Evolutionary conservation across 2,797 vertebrate genomes (phyloP).

Genomic region (Varecia variegata): DNA sequence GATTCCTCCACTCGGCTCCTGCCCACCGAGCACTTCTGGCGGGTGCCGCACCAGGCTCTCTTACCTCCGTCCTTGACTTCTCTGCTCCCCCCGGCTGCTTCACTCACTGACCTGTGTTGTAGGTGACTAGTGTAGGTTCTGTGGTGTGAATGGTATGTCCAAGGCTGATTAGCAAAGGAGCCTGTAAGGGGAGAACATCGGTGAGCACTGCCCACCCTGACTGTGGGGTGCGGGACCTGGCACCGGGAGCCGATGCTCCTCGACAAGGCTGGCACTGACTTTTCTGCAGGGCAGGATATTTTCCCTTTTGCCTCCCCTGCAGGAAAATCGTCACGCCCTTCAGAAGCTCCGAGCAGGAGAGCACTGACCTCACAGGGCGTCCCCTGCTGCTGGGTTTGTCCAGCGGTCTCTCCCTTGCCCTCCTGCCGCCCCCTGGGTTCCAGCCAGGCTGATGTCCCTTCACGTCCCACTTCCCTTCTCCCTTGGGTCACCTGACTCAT

Average conservation of each 20-base stretch:
- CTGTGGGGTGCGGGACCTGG: rapidly evolving
- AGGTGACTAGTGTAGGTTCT: not conserved
- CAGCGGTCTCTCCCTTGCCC: not conserved
- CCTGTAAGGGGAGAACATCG: rapidly evolving
- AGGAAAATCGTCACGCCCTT: not conserved
- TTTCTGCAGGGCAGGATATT: not conserved
- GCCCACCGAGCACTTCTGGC: rapidly evolving
- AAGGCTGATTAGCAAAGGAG: not conserved
- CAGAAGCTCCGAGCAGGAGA: not conserved
- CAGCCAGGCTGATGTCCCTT: rapidly evolving
- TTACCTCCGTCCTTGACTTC: not conserved
- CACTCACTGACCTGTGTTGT: not conserved
- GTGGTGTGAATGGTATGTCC: not conserved
- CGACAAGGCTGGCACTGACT: rapidly evolving
- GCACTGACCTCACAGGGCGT: rapidly evolving
- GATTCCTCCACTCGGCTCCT: not conserved
- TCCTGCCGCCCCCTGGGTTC: rapidly evolving
- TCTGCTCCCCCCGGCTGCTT: not conserved
- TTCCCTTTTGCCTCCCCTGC: not conserved
- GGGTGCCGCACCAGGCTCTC: rapidly evolving
- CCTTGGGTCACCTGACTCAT: not conserved
- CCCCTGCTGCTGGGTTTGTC: not conserved
- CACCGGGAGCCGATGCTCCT: rapidly evolving
- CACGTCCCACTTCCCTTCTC: rapidly evolving
- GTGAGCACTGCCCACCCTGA: rapidly evolving